Conservation (phyloP, 2,888 invertebrate species). For the Pollenia angustigena region DNA sequence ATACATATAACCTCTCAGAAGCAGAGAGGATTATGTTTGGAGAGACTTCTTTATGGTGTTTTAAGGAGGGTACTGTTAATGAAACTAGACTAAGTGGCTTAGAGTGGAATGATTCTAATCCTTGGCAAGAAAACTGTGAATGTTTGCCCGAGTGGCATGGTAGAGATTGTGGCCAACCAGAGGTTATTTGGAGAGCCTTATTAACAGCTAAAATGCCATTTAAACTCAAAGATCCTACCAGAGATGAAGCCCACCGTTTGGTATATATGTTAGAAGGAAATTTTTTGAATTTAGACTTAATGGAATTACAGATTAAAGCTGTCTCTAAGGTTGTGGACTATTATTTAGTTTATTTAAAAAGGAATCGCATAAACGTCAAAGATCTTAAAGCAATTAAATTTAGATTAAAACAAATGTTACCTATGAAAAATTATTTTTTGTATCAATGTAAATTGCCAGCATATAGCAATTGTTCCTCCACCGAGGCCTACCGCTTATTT, state of each 20-base stretch:
- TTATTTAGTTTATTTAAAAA: constrained; percentile 85
- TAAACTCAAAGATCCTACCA: constrained; percentile 75
- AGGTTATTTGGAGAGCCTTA: constrained; percentile 88
- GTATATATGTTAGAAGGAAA: constrained; percentile 86
- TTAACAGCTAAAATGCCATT: constrained; percentile 85
- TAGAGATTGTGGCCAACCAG: constrained; percentile 88
- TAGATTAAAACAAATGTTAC: constrained; percentile 75
- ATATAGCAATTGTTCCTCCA: constrained; percentile 77
- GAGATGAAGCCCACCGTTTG: constrained; percentile 83
- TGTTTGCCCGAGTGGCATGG: constrained; percentile 88
- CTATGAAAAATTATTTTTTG: constrained; percentile 76
- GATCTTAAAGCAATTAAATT: constrained; percentile 81
- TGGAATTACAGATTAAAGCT: constrained; percentile 87
- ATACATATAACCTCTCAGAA: constrained; percentile 40
- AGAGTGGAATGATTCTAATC: constrained; percentile 51
- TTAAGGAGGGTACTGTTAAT: constrained; percentile 79
- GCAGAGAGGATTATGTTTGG: constrained; percentile 66
- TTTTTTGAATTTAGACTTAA: constrained; percentile 85
- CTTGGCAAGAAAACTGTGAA: constrained; percentile 83
- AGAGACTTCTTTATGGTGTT: constrained; percentile 79
- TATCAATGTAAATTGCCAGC: constrained; percentile 75
- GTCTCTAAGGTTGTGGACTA: constrained; percentile 87
- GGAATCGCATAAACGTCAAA: constrained; percentile 45
- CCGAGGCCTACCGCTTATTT: constrained; percentile 78
- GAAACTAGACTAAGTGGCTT: constrained; percentile 61